A percentile compares a stretch with the other conserved stretches of the same genome.
These are phyloP conservation scores for Calliopum simillimum DNA, from an alignment of 2,888 invertebrate species.

Conservation along the genomic window DNA sequence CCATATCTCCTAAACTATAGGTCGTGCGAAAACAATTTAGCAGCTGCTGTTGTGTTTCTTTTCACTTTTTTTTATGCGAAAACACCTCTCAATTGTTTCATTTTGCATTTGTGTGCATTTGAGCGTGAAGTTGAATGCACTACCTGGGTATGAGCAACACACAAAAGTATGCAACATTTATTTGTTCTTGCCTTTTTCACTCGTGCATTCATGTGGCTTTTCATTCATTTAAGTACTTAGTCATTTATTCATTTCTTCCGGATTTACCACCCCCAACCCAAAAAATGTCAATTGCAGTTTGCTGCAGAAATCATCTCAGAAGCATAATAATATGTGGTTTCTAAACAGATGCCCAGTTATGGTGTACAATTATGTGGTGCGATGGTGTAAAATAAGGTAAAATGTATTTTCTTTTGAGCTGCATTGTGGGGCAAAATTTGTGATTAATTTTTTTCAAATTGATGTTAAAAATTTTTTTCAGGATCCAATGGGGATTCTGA, in stretches of 20 bases:
- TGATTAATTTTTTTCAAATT: background rate
- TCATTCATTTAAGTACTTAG: slow-evolving; percentile 1
- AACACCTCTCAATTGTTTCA: slow-evolving; percentile 28
- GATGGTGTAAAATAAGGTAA: background rate
- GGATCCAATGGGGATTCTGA: too few species aligned
- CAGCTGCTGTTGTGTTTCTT: background rate
- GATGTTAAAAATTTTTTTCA: too few species aligned
- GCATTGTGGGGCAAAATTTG: background rate
- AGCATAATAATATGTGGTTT: background rate
- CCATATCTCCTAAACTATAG: too few species aligned
- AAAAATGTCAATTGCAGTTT: slow-evolving; percentile 37
- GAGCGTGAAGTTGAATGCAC: slow-evolving; percentile 27
- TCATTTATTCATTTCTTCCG: background rate
- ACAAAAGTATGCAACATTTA: slow-evolving; percentile 29
- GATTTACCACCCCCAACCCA: background rate
- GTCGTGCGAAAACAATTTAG: too few species aligned
- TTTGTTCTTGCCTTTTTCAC: background rate
- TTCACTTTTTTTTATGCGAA: background rate
- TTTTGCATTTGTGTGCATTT: slow-evolving; percentile 39
- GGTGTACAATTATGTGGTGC: background rate
- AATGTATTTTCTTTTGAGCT: too few species aligned
- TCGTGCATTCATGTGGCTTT: background rate
- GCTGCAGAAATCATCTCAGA: too few species aligned
- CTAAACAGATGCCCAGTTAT: slow-evolving; percentile 18
- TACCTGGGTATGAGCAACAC: slow-evolving; percentile 3